Evolutionary conservation across 2,797 vertebrate genomes (phyloP).

Genomic region (Neosilurus hyrtlii): DNA sequence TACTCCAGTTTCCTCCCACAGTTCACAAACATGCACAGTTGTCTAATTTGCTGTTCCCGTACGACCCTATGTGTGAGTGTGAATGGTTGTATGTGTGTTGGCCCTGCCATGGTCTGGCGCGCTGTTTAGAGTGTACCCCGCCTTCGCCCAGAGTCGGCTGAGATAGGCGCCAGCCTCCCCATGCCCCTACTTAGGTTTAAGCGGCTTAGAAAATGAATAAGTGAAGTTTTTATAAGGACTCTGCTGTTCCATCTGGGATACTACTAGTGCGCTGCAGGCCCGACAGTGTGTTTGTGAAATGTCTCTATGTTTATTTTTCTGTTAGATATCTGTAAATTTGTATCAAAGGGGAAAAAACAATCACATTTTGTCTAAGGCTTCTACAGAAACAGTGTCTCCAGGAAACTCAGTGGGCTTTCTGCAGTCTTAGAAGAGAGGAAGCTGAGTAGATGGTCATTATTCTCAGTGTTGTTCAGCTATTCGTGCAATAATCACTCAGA

Average conservation of each 20-base stretch:
- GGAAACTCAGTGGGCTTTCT: slow-evolving; percentile 4
- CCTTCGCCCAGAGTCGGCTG: too few species aligned
- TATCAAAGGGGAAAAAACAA: neutral
- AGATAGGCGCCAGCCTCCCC: too few species aligned
- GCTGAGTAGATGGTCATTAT: slow-evolving; percentile 13
- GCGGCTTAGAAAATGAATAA: too few species aligned
- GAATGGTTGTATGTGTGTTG: too few species aligned
- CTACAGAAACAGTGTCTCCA: slow-evolving; percentile 10
- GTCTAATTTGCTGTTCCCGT: too few species aligned
- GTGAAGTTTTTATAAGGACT: neutral
- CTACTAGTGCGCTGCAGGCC: neutral
- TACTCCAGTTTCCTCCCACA: too few species aligned
- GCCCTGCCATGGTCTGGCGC: too few species aligned
- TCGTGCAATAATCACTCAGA: slow-evolving; percentile 7
- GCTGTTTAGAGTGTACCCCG: too few species aligned
- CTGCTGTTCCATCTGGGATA: neutral
- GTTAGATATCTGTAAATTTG: neutral
- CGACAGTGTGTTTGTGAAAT: neutral
- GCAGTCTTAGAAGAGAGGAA: slow-evolving; percentile 5
- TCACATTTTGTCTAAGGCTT: neutral
- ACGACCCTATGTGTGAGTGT: too few species aligned
- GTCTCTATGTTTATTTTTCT: neutral
- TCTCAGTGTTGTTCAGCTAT: slow-evolving; percentile 2
- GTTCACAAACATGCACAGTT: too few species aligned
- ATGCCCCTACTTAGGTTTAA: too few species aligned